These are phyloP conservation scores for Psittacara wagleri DNA, from an alignment of 2,113 vertebrate species.

Conservation along the genomic window DNA sequence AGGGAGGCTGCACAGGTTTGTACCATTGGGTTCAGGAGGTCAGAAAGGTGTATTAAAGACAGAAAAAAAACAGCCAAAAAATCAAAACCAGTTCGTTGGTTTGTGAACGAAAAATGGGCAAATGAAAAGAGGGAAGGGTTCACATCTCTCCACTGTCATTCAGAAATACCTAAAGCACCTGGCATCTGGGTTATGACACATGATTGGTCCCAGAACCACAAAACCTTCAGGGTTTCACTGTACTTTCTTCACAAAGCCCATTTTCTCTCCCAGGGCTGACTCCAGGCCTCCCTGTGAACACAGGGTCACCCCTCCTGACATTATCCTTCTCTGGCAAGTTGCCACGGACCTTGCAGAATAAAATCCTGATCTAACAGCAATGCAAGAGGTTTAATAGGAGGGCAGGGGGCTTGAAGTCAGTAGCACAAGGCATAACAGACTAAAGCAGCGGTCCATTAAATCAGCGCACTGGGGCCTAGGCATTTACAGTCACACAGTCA, in stretches of 20 bases:
- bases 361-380: background rate
- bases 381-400: constrained; percentile 47
- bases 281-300: constrained; percentile 28
- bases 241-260: background rate
- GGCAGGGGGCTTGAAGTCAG: constrained; percentile 43
- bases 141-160: background rate
- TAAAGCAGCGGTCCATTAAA: constrained; percentile 68
- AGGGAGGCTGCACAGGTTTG: background rate
- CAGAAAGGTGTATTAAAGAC: background rate
- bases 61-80: background rate
- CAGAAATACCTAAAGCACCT: constrained; percentile 15
- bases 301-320: constrained; percentile 11
- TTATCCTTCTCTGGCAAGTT: constrained; percentile 53
- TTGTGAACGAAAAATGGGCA: background rate
- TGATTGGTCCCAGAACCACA: background rate
- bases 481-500: constrained; percentile 77
- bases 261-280: background rate
- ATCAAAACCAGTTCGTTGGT: background rate
- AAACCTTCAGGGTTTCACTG: background rate
- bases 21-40: background rate
- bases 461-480: constrained; percentile 63
- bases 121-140: background rate
- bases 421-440: constrained; percentile 61
- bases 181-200: background rate
- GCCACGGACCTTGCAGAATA: constrained; percentile 38